Percentiles rank a stretch among this genome's conserved stretches.
Conservation (phyloP, 2,797 vertebrate species). For the Gobionotothen gibberifrons region DNA sequence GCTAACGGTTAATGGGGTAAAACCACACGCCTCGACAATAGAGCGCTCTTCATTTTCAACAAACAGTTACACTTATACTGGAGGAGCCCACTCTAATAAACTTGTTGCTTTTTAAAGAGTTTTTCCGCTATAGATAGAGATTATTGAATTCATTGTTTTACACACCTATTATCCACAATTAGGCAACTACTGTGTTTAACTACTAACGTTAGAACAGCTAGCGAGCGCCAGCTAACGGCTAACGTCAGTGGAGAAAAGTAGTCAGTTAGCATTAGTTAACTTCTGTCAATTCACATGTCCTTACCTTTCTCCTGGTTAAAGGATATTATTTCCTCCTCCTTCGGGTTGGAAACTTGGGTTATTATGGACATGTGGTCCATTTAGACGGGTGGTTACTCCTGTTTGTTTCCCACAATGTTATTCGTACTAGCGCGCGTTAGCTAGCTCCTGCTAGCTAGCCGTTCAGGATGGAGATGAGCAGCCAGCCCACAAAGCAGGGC, state of each 20-base stretch:
- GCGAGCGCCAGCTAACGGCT: constrained; percentile 49
- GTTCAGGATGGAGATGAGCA: constrained; percentile 48
- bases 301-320: constrained; percentile 88
- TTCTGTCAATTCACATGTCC: constrained; percentile 20
- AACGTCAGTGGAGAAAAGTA: constrained; percentile 55
- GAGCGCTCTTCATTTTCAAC: constrained; percentile 17
- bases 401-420: constrained; percentile 66
- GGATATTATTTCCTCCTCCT: constrained; percentile 94
- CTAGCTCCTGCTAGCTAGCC: constrained; percentile 59
- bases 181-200: constrained; percentile 45
- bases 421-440: constrained; percentile 56
- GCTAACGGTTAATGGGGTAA: background rate
- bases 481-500: constrained; percentile 71
- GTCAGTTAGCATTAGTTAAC: constrained; percentile 49
- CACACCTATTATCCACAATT: background rate
- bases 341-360: constrained; percentile 97
- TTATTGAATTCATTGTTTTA: background rate
- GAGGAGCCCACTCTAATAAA: constrained; percentile 13
- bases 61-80: background rate
- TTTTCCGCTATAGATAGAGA: background rate
- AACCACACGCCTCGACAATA: background rate
- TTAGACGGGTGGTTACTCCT: constrained; percentile 80
- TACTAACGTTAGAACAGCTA: constrained; percentile 19
- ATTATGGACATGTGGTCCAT: constrained; percentile 99
- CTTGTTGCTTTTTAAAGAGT: constrained; percentile 45